Evolutionary conservation across 2,888 invertebrate species (phyloP), one percentile per base, ranked within the genome.

Genomic region (Catocala sponsa): DNA sequence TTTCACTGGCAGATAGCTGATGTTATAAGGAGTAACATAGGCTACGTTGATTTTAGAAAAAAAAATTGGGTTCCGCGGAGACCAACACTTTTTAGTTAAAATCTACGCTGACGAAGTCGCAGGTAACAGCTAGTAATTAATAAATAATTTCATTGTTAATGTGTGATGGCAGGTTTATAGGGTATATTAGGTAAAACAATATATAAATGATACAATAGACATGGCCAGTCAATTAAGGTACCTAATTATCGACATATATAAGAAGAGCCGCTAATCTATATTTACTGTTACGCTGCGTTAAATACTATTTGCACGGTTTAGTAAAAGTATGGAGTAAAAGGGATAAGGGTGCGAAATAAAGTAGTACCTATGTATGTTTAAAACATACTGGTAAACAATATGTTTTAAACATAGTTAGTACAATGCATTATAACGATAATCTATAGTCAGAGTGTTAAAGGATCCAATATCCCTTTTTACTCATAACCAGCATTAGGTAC

Each of bases 231-330:
- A 70, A 70, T 76, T 63, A 59, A 59, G 55, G 67, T 47, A 64
- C 54, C 65, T 68, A 78, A 79, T 79, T 72, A 66, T 54, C 63
- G 54, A 65, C 46, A 54, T 42, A 43, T 51, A 70, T 65, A 70
- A 74, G 62, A 70, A 42, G 67, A 55, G 43, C 59, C 62, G 15
- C 38, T 47, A 54, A 44, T 12, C 12, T 44, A 9, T 44, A 44
- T 44, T 13, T 13, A 44, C 13, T 25, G 4, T 25, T 25, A 25
- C 25, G 4, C 2, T 25, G 25, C 25, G 1, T 25, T 25, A 25
- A 25, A 25, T 25, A 25, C 25, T 25, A 25, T 25, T 25, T 25
- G 25, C 25, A 25, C 25, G 2, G 2, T 25, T 25, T 25, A 2
- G 25, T 25, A 2, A 25, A 5, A 9, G 42, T 42, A 44, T 12